These are phyloP conservation scores for Alectura lathami DNA, from an alignment of 2,113 vertebrate genomes.

Conservation along the genomic window DNA sequence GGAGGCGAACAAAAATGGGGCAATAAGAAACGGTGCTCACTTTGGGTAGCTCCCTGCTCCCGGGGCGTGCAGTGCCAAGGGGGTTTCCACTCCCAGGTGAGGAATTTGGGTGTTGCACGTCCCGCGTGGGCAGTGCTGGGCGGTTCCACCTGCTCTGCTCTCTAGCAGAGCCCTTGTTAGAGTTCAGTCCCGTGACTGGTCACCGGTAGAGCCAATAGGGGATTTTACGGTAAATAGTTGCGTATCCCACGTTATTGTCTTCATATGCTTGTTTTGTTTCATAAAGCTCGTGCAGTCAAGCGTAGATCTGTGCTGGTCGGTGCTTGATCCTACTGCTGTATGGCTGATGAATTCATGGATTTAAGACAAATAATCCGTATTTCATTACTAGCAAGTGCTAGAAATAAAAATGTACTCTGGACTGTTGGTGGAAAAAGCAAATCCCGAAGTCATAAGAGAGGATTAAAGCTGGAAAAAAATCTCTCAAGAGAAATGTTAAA, in stretches of 20 bases:
- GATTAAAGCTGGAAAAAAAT: constrained; percentile 33
- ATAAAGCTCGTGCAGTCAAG: not conserved
- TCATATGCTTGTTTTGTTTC: not conserved
- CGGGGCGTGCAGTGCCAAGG: accelerated
- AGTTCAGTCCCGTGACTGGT: not conserved
- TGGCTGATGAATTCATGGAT: constrained; percentile 51
- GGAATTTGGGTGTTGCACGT: not conserved
- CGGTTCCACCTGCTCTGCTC: not conserved
- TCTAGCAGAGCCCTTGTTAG: not conserved
- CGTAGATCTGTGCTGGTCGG: not conserved
- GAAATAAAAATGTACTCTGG: constrained; percentile 47
- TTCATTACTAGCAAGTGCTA: constrained; percentile 44
- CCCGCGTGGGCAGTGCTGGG: accelerated
- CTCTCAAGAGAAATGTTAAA: not conserved
- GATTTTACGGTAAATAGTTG: not conserved
- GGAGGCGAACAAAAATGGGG: not conserved
- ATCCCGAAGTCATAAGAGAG: constrained; percentile 37
- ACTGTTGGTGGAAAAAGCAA: constrained; percentile 30
- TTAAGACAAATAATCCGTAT: constrained; percentile 60
- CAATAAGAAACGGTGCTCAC: not conserved
- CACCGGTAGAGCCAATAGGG: not conserved
- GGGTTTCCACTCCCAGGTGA: not conserved
- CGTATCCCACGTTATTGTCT: not conserved
- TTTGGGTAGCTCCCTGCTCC: not conserved
- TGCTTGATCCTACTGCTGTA: constrained; percentile 7